Evolutionary conservation across 1,140 invertebrate genomes (phyloP).

Genomic region (Mactra quadrangularis): DNA sequence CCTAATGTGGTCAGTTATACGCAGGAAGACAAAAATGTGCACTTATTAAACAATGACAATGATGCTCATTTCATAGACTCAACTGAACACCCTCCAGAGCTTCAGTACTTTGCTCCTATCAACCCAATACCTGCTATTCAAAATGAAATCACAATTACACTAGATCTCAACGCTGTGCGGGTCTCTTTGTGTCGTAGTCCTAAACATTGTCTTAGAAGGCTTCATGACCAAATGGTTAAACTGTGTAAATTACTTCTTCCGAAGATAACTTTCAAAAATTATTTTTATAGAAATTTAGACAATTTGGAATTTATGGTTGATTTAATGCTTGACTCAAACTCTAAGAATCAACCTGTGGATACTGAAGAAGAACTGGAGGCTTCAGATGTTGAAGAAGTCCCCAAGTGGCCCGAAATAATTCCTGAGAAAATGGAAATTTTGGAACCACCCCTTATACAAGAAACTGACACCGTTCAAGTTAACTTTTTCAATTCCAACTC

Average conservation of each 20-base stretch:
- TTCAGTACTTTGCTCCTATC: not conserved
- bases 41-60: too few species aligned
- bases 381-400: not conserved
- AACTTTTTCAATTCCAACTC: not conserved
- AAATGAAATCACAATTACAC: slow-evolving; percentile 48
- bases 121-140: slow-evolving; percentile 12
- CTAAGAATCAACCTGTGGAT: not conserved
- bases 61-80: too few species aligned
- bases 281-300: slow-evolving; percentile 55
- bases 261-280: slow-evolving; percentile 31
- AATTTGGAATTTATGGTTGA: slow-evolving; percentile 55
- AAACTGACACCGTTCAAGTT: slow-evolving; percentile 30
- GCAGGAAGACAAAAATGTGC: too few species aligned
- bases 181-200: slow-evolving; percentile 52
- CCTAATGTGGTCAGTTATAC: too few species aligned
- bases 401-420: not conserved
- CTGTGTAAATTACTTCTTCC: slow-evolving; percentile 19
- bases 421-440: not conserved
- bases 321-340: slow-evolving; percentile 46
- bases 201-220: slow-evolving; percentile 32
- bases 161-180: slow-evolving; percentile 53
- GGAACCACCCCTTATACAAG: slow-evolving; percentile 22
- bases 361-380: not conserved
- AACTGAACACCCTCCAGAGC: too few species aligned
- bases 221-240: slow-evolving; percentile 38